Evolutionary conservation across 2,888 invertebrate species (phyloP).

Genomic region (Ferrisia virgata): DNA sequence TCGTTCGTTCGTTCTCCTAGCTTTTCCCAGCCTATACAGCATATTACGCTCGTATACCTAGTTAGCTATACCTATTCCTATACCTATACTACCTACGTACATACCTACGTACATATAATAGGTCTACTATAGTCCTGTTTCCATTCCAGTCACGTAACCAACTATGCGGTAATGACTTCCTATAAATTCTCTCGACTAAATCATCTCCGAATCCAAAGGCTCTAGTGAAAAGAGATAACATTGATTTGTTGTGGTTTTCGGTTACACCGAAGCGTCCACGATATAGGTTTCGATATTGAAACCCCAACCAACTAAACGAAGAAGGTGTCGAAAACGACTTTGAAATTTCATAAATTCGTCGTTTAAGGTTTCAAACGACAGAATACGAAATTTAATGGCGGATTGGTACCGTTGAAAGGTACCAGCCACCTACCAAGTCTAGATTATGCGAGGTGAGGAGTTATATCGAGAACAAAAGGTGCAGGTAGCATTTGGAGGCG

Average conservation of each 20-base stretch:
- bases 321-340: background rate
- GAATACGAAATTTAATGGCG: no score
- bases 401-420: no score
- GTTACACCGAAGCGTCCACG: background rate
- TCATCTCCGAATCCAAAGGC: background rate
- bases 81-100: background rate
- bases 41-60: no score
- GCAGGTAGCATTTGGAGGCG: no score
- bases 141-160: background rate
- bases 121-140: background rate
- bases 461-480: no score
- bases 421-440: no score
- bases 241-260: background rate
- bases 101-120: background rate
- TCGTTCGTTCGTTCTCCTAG: no score
- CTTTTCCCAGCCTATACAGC: no score
- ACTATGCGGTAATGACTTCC: background rate
- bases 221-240: background rate
- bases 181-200: background rate
- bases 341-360: background rate
- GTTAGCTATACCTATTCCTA: background rate
- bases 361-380: no score
- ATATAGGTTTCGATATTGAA: background rate
- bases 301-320: no score
- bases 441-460: no score